Evolutionary conservation across 2,888 invertebrate genomes (phyloP).

Genomic region (Diplazon laetatorius): DNA sequence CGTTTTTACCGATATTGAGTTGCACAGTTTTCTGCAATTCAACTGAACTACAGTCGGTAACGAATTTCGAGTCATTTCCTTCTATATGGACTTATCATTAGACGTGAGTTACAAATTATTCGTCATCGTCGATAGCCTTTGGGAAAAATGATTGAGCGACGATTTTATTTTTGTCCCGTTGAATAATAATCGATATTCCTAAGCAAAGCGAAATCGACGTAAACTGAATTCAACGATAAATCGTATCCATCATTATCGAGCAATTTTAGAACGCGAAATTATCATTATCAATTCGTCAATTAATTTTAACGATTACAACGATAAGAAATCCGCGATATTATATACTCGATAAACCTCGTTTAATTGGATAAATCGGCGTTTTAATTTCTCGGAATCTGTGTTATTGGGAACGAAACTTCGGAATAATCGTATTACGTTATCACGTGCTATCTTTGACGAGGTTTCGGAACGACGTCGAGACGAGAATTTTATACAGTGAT

Average conservation of each 20-base stretch:
- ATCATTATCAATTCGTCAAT: constrained; percentile 68
- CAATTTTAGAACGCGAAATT: constrained; percentile 50
- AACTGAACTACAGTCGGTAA: constrained; percentile 11
- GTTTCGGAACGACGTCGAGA: too few relatives aligned
- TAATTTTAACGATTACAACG: constrained; percentile 71
- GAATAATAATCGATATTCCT: too few relatives aligned
- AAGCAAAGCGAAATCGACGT: too few relatives aligned
- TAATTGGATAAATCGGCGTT: constrained; percentile 72
- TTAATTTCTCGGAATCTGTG: constrained; percentile 2
- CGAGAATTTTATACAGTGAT: constrained; percentile 50
- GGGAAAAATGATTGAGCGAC: too few relatives aligned
- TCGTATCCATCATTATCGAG: constrained; percentile 44
- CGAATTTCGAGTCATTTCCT: not conserved
- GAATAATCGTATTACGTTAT: constrained; percentile 56
- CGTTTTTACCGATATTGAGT: not conserved
- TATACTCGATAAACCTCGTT: constrained; percentile 64
- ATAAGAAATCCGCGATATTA: constrained; percentile 44
- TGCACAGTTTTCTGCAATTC: not conserved
- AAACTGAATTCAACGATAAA: constrained; percentile 15
- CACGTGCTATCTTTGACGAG: too few relatives aligned
- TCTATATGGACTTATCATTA: not conserved
- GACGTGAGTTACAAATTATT: not conserved
- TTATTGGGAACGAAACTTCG: constrained; percentile 46
- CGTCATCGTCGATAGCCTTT: not conserved
- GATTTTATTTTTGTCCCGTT: too few relatives aligned